Evolutionary conservation across 2,888 invertebrate genomes (phyloP).

Genomic region (Drosophila ezoana): DNA sequence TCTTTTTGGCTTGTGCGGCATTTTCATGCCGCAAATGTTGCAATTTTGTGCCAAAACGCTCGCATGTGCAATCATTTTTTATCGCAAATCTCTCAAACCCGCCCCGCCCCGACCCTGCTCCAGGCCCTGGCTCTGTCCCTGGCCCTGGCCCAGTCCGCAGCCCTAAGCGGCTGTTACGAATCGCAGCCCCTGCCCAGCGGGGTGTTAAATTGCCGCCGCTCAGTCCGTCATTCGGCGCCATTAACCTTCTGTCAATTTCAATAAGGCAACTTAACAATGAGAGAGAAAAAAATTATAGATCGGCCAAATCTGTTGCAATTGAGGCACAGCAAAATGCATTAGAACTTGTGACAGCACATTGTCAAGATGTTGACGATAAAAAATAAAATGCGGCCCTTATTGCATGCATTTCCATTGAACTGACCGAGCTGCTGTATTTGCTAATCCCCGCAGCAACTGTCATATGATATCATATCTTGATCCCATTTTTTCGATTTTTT

Average conservation of each 20-base stretch:
- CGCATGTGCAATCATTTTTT: conserved; percentile 80
- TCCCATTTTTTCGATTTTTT: neutral
- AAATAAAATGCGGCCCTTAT: neutral
- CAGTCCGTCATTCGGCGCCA: conserved; percentile 59
- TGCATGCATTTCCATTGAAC: conserved; percentile 1
- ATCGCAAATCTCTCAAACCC: conserved; percentile 65
- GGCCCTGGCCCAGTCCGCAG: conserved; percentile 24
- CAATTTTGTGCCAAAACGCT: conserved; percentile 71
- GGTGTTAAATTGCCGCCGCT: conserved; percentile 73
- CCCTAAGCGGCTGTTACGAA: conserved; percentile 57
- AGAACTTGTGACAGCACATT: conserved; percentile 26
- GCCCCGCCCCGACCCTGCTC: neutral
- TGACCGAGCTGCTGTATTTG: neutral
- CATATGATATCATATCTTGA: conserved; percentile 12
- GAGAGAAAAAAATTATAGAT: conserved; percentile 20
- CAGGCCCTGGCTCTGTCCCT: no score
- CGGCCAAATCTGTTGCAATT: conserved; percentile 72
- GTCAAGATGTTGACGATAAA: conserved; percentile 47
- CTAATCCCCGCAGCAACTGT: conserved; percentile 15
- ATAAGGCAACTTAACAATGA: conserved; percentile 47
- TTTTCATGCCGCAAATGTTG: conserved; percentile 81
- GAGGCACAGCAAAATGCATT: conserved; percentile 42
- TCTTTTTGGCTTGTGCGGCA: conserved; percentile 35
- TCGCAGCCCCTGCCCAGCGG: conserved; percentile 60
- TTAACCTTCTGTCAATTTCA: conserved; percentile 81